Conservation (phyloP, 2,888 invertebrate species). For the Mythimna lalbum region DNA sequence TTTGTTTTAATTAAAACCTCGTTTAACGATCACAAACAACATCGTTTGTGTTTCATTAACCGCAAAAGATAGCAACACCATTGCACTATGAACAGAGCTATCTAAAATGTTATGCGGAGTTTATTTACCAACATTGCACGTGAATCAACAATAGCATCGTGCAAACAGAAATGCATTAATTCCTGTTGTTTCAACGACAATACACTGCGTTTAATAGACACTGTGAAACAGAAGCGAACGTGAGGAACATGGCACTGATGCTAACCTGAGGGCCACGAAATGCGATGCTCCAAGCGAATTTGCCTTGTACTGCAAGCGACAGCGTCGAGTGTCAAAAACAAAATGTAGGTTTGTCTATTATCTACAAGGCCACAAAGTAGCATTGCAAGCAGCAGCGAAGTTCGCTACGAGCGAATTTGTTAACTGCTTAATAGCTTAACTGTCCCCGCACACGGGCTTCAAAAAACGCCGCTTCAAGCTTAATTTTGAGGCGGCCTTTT, state of each 20-base stretch:
- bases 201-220: conserved; percentile 30
- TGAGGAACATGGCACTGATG: neutral
- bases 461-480: no score
- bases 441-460: no score
- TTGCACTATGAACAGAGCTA: conserved; percentile 38
- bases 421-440: no score
- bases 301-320: no score
- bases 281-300: no score
- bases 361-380: no score
- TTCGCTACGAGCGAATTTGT: no score
- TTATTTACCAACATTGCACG: conserved; percentile 59
- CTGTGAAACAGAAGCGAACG: conserved; percentile 17
- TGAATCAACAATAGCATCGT: conserved; percentile 48
- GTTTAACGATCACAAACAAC: conserved; percentile 32
- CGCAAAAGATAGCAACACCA: conserved; percentile 17
- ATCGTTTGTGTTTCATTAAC: conserved; percentile 40
- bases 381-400: no score
- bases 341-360: no score
- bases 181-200: conserved; percentile 14
- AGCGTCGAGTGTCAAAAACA: no score
- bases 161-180: conserved; percentile 51
- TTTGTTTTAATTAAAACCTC: conserved; percentile 34
- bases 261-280: no score
- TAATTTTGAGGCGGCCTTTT: no score
- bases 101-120: conserved; percentile 63